Evolutionary conservation across 2,797 vertebrate species (phyloP).

Genomic region (Lepilemur septentrionalis): DNA sequence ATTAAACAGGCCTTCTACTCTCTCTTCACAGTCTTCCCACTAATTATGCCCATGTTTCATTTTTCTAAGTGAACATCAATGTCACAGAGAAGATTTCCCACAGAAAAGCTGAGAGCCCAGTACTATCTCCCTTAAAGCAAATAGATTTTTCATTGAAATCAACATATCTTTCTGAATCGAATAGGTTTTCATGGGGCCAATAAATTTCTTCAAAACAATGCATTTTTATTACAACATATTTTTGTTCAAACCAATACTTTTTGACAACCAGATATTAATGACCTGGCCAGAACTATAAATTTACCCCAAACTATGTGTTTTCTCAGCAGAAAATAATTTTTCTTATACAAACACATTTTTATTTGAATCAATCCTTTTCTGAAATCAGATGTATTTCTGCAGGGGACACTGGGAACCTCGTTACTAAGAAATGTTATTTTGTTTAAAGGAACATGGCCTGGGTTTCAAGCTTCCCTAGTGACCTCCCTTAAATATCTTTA

Average conservation of each 20-base stretch:
- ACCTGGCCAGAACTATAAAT: constrained; percentile 88
- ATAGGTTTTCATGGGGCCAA: constrained; percentile 89
- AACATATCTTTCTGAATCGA: constrained; percentile 87
- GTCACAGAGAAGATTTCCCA: constrained; percentile 51
- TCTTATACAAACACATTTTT: constrained; percentile 90
- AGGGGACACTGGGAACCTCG: constrained; percentile 73
- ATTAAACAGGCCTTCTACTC: not conserved
- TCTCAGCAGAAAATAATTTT: constrained; percentile 89
- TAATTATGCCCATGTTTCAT: constrained; percentile 65
- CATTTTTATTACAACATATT: constrained; percentile 92
- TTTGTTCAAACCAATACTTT: constrained; percentile 91
- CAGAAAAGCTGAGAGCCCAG: constrained; percentile 56
- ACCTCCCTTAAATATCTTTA: constrained; percentile 58
- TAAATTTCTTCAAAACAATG: constrained; percentile 91
- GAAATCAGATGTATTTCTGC: constrained; percentile 83
- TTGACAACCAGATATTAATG: constrained; percentile 91
- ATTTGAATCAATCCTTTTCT: constrained; percentile 87
- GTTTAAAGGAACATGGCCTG: constrained; percentile 71
- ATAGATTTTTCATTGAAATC: constrained; percentile 89
- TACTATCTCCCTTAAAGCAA: constrained; percentile 82
- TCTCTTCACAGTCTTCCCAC: not conserved
- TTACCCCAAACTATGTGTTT: constrained; percentile 88
- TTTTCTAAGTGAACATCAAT: constrained; percentile 62
- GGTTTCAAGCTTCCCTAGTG: not conserved
- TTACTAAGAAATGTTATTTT: constrained; percentile 77